Evolutionary conservation across 2,888 invertebrate species (phyloP), one percentile per base, ranked within the genome.

Genomic region (Lithophane socia): DNA sequence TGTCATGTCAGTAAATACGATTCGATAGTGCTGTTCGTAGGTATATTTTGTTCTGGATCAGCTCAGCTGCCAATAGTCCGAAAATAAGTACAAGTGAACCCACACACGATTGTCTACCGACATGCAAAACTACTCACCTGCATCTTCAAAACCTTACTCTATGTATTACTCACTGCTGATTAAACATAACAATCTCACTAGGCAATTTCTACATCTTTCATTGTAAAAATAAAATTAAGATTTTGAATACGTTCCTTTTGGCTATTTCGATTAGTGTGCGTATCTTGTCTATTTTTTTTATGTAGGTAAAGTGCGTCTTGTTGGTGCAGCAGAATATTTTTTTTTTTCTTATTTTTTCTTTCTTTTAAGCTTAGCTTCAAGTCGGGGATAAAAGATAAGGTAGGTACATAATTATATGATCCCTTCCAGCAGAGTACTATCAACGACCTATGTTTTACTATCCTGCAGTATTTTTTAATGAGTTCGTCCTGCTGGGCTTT

Each of bases 401-500:
- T n/a, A 29, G 2, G 7, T 29, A 61, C 5, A 12, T n/a, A 42
- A 42, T 47, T 12, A 21, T 16, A n/a, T 52, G 9, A 71, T 49
- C 68, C 1, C 73, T 83, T 80, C 80, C 58, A 85, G 86, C 3
- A 10, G 21, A 61, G 58, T 78, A 67, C 54, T 66, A 75, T 80
- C 86, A 73, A 13, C 24, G 76, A n/a, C 76, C 77, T 64, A 75
- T 75, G 74, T 79, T 86, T 86, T 82, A 86, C 64, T 63, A 77
- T 66, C 65, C 37, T 42, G 70, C 80, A 60, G 75, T 80, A 81
- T 84, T 86, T 86, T 86, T 87, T 88, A 86, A 88, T 85, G 88
- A 83, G 83, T 74, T 77, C 79, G 74, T 73, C 75, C 68, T 63
- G 1, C 77, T 79, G 77, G 77, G 77, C 77, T 83, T 85, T 85